Evolutionary conservation across 2,113 vertebrate genomes (phyloP).

Genomic region (Polypterus bichir): DNA sequence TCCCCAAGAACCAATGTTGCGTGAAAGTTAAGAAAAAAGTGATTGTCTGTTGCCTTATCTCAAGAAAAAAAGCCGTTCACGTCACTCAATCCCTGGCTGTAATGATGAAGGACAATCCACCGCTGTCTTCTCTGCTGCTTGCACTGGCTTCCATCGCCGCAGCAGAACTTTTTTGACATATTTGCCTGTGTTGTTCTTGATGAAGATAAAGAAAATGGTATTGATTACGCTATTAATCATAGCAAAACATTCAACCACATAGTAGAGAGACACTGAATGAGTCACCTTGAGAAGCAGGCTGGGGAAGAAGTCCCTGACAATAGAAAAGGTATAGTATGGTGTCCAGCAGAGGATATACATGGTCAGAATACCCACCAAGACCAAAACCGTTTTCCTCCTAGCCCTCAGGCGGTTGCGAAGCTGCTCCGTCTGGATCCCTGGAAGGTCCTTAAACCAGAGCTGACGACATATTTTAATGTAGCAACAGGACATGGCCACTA

Average conservation of each 20-base stretch:
- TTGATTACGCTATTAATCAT: conserved; percentile 20
- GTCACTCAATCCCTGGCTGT: background rate
- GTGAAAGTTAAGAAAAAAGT: no score
- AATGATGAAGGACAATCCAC: conserved; percentile 7
- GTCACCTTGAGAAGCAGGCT: conserved; percentile 4
- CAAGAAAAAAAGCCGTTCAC: no score
- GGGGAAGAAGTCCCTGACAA: conserved; percentile 20
- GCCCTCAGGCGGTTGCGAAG: conserved; percentile 6
- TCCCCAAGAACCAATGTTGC: no score
- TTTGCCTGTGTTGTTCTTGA: conserved; percentile 5
- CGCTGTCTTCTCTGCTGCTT: background rate
- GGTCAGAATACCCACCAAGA: conserved; percentile 13
- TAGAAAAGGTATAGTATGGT: conserved; percentile 17
- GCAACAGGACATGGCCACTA: conserved; percentile 14
- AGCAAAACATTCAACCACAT: conserved; percentile 16
- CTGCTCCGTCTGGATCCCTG: conserved; percentile 16
- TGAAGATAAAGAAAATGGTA: conserved; percentile 14
- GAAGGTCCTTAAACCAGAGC: conserved; percentile 19
- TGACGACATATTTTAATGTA: conserved; percentile 11
- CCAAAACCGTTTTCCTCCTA: conserved; percentile 12
- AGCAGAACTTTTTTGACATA: background rate
- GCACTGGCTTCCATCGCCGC: background rate
- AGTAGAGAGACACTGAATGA: conserved; percentile 15
- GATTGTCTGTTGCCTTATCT: no score
- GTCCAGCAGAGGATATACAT: conserved; percentile 19